Evolutionary conservation across 2,797 vertebrate genomes (phyloP).

Genomic region (Podarcis siculus): DNA sequence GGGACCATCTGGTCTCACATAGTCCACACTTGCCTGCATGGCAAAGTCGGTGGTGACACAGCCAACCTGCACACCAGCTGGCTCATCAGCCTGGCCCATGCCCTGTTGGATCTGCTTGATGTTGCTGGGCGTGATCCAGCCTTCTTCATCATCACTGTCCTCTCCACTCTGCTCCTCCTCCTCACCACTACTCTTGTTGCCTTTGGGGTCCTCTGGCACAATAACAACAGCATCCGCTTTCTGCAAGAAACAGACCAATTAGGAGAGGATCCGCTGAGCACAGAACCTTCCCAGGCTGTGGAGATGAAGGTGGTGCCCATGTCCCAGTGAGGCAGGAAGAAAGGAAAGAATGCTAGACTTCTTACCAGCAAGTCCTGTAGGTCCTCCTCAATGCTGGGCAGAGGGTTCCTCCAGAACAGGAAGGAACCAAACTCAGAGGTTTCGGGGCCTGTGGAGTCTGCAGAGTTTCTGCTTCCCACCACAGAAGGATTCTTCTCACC

Average conservation of each 20-base stretch:
- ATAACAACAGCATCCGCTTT: background rate
- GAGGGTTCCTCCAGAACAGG: slow-evolving; percentile 88
- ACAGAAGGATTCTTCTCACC: background rate
- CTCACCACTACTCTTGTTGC: slow-evolving; percentile 27
- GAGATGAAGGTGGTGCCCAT: background rate
- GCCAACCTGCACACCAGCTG: slow-evolving; percentile 82
- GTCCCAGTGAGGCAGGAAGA: background rate
- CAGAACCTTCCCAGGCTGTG: background rate
- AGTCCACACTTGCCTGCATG: slow-evolving; percentile 87
- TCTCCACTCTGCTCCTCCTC: slow-evolving; percentile 29
- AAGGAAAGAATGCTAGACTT: fast-evolving
- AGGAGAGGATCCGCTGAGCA: background rate
- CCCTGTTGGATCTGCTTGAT: slow-evolving; percentile 88
- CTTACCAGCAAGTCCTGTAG: slow-evolving; percentile 88
- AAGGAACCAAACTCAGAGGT: slow-evolving; percentile 83
- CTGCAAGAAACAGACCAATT: fast-evolving
- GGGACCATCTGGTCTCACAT: background rate
- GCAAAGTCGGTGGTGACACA: slow-evolving; percentile 96
- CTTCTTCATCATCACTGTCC: slow-evolving; percentile 68
- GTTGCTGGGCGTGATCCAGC: slow-evolving; percentile 96
- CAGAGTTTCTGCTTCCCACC: fast-evolving
- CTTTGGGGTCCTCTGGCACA: fast-evolving
- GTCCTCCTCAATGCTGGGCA: slow-evolving; percentile 82
- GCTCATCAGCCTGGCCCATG: slow-evolving; percentile 70
- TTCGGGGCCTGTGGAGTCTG: fast-evolving